phyloP scores from a whole-genome alignment of 2,888 invertebrate species.

The Trachelus tabidus region DNA sequence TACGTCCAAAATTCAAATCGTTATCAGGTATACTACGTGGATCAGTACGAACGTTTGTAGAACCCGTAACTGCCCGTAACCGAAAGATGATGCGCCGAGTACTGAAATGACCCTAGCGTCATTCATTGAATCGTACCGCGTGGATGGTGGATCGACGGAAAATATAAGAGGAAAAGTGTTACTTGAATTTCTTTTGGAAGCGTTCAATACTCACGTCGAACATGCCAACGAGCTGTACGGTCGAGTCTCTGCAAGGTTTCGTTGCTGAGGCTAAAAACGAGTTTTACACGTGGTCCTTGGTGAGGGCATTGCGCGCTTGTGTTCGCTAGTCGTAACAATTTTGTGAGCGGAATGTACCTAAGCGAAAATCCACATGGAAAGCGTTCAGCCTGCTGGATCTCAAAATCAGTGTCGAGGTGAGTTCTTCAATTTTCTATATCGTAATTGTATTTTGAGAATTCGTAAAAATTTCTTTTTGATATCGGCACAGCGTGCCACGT shows the following conservation, averaged over 20 bases:
- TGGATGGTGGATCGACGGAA: not conserved
- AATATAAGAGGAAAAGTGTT: not conserved
- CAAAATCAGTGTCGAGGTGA: not conserved
- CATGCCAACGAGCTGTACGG: not conserved
- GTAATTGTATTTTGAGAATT: not conserved
- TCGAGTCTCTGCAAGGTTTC: not conserved
- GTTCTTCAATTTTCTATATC: not conserved
- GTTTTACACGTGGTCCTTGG: conserved; percentile 29
- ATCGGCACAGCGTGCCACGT: not conserved
- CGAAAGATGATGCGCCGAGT: conserved; percentile 41
- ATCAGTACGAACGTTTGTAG: conserved; percentile 41
- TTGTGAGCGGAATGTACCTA: conserved; percentile 2
- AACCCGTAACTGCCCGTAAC: conserved; percentile 28
- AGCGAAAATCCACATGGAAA: conserved; percentile 2
- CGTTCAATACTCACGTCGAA: not conserved
- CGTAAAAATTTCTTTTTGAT: not conserved
- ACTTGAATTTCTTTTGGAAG: not conserved
- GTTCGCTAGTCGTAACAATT: conserved; percentile 29
- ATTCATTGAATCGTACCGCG: conserved; percentile 25
- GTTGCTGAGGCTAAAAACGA: conserved; percentile 17
- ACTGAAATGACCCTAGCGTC: conserved; percentile 50
- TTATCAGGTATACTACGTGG: conserved; percentile 45
- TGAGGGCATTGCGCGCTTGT: conserved; percentile 33
- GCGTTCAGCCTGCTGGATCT: not conserved
- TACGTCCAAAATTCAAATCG: conserved; percentile 20